These are phyloP conservation scores for Synanthedon tipuliformis DNA, from an alignment of 2,888 invertebrate species.

Conservation along the genomic window DNA sequence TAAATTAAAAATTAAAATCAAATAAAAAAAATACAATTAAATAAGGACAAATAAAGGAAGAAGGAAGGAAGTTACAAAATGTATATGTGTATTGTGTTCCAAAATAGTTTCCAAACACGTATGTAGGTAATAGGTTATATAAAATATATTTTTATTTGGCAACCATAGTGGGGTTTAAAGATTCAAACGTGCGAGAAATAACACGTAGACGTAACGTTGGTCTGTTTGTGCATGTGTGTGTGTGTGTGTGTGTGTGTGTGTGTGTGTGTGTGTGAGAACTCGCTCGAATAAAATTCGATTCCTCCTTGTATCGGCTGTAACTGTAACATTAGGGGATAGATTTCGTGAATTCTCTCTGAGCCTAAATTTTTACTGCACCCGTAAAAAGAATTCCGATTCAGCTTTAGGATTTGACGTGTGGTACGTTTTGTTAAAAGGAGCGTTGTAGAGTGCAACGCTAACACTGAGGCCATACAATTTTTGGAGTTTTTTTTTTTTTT, in stretches of 20 bases:
- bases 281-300: slow-evolving; percentile 40
- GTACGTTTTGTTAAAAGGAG: slow-evolving; percentile 3
- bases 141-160: too few species aligned
- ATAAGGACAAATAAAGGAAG: too few species aligned
- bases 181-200: slow-evolving; percentile 3
- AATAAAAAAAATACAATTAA: too few species aligned
- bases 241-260: slow-evolving; percentile 15
- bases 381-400: slow-evolving; percentile 67
- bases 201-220: slow-evolving; percentile 16
- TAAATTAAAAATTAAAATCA: too few species aligned
- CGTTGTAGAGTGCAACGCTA: too few species aligned
- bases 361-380: slow-evolving; percentile 65
- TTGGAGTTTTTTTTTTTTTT: too few species aligned
- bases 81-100: too few species aligned
- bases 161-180: too few species aligned
- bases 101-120: too few species aligned
- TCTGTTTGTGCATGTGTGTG: slow-evolving; percentile 33
- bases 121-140: too few species aligned
- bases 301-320: slow-evolving; percentile 42
- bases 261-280: slow-evolving; percentile 22
- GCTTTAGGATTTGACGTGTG: slow-evolving; percentile 38
- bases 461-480: not conserved
- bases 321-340: slow-evolving; percentile 55
- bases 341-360: slow-evolving; percentile 53
- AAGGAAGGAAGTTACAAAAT: too few species aligned